Base-by-base conservation (phyloP, 2,797 vertebrate genomes). In the Otus scops region DNA sequence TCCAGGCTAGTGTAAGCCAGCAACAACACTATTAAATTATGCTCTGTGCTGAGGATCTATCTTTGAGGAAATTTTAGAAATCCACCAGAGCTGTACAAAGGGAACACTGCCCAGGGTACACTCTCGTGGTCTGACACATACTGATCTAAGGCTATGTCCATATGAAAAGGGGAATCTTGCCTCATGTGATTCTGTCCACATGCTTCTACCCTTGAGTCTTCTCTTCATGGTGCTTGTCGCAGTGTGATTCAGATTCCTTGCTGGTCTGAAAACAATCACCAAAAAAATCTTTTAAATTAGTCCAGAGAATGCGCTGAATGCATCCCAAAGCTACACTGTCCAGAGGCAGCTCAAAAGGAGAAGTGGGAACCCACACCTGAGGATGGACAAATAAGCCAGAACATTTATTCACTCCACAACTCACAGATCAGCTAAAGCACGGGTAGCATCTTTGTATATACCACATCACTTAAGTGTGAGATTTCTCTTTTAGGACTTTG, bases 81-180 rank as follows among this genome's bases (percentile, higher is more conserved):
- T 57, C 17, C 10, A 9, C 38, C 19, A 59, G 48, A 47, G 3
- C 1, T 2, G 10, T 43, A 38, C 3, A 9, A 64, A 68, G 54
- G 8, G 13, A 41, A 64, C 7, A 23, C 11, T 0, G 0, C 22
- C 34, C 41, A 47, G 28, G 13, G 5, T 36, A 20, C 11, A 13
- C 8, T 61, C 3, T 64, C 9, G 28, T 8, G 3, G 3, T 57
- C 28, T 50, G 50, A 39, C 38, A 56, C 13, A 23, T 19, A 10
- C 16, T 45, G 18, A 48, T 13, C 18, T 84, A 59, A 64, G 26
- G 7, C 6, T 45, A n/a, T 36, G 26, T 50, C 19, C 9, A 6
- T 36, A 41, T 10, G 21, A 41, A 68, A 82, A 69, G 7, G 6
- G 14, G 16, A 92, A 69, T 88, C 16, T 21, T 83, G 14, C 11